Base-by-base conservation (phyloP, 2,888 invertebrate genomes). In the Spilarctia lutea region DNA sequence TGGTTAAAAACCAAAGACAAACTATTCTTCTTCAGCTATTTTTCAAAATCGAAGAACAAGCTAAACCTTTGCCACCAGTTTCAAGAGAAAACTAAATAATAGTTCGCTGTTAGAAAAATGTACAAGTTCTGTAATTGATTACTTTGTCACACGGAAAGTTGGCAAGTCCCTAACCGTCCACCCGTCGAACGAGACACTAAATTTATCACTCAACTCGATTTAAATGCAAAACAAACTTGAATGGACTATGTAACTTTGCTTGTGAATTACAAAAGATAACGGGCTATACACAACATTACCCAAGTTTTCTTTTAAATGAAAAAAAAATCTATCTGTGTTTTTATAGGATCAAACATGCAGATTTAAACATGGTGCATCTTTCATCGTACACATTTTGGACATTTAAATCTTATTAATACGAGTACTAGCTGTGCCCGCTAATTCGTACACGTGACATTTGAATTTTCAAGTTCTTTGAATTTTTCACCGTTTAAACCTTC, bases 141-240 rank as follows among this genome's bases (percentile, higher is more conserved):
- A 79, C 74, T 75, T 75, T 82, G 81, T 88, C 82, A 79, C 75
- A 77, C 75, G 76, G 75, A 71, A 75, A 83, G 78, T 87, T 81
- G 75, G 76, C 75, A 87, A 86, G 81, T 85, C 81, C 75, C 77
- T 78, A 79, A 80, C 79, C 76, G 84, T 81, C 76, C 83, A 73
- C 76, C 80, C 75, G 74, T 69, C 80, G 71, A 81, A 83, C 80
- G 81, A 78, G 75, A 74, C 73, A 80, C 80, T 69, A 83, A 85
- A 89, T 89, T 86, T 87, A 88, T 87, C 79, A 86, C 81, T 81
- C 76, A 78, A 80, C 80, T 86, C 86, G 80, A 82, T 85, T 86
- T 82, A 86, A 87, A 87, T 85, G 86, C 83, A 86, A 87, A 89
- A 85, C 78, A 83, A 85, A 76, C 68, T 71, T 45, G 65, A 75